These are phyloP conservation scores for Zaprionus lineosus DNA, from an alignment of 2,888 invertebrate genomes.

Conservation along the genomic window DNA sequence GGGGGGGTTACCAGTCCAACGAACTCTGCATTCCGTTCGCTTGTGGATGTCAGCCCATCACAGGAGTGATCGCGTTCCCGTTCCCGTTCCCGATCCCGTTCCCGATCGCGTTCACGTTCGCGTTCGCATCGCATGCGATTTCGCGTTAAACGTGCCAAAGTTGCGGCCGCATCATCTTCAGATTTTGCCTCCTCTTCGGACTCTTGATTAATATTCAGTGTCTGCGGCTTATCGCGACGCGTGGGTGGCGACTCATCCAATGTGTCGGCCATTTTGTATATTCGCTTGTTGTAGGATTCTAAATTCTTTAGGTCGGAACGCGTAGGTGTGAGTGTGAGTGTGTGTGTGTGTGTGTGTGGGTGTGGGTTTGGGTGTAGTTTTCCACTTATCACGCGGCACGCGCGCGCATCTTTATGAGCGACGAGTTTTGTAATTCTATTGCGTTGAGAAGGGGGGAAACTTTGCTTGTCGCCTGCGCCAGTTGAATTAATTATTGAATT, in stretches of 20 bases:
- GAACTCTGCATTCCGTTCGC: constrained; percentile 56
- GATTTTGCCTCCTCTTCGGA: constrained; percentile 4
- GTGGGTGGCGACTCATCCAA: constrained; percentile 62
- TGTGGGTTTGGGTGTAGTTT: neutral
- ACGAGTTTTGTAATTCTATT: neutral
- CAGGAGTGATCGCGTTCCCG: constrained; percentile 72
- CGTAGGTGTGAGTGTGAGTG: too few species aligned
- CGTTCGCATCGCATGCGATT: constrained; percentile 72
- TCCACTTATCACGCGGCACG: constrained; percentile 1
- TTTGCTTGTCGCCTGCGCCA: constrained; percentile 37
- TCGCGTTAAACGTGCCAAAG: constrained; percentile 44
- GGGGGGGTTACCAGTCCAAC: constrained; percentile 40
- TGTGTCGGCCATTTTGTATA: constrained; percentile 72
- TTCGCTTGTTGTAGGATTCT: too few species aligned
- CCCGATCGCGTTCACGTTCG: too few species aligned
- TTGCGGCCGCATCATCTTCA: neutral
- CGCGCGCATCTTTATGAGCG: constrained; percentile 28
- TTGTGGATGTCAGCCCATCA: constrained; percentile 55
- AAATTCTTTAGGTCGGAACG: too few species aligned
- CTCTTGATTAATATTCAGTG: constrained; percentile 64
- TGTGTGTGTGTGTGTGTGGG: too few species aligned
- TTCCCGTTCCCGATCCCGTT: constrained; percentile 49
- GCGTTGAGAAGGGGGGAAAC: constrained; percentile 11
- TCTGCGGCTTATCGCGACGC: constrained; percentile 80
- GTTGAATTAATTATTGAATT: constrained; percentile 31